Base-by-base conservation (phyloP, 1,140 invertebrate genomes). In the Pseudoatta argentina region DNA sequence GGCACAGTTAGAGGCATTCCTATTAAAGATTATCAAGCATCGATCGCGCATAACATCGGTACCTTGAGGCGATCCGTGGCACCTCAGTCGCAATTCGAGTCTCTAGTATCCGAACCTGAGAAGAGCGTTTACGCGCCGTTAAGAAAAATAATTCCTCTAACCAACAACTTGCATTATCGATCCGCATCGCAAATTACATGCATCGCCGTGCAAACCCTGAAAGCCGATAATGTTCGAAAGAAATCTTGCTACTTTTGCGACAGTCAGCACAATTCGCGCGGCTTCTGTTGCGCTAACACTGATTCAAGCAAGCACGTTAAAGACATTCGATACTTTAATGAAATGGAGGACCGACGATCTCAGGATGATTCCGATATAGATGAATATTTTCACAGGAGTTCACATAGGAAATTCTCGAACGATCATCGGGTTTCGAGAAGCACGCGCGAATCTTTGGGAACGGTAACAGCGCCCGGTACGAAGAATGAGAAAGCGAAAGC, bases 11-110 rank as follows among this genome's bases (percentile, higher is more conserved):
- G 89, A 77, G 94, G 90, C 61, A 94, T 94, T 64, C 92, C 93
- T 0, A 92, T 94, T 1, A 94, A 92, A 76, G 89, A 95, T 83
- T 93, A 93, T 51, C 82, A 87, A 34, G 86, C 91, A 1, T 94
- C 93, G 0, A 90, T 94, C 10, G 92, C 87, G 0, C 89, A 93
- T 24, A 92, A 94, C 44, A 63, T 94, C 1, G 92, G 91, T 0
- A 94, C 92, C 0, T 83, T 94, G 0, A 88, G 82, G 27, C 88
- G 89, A 64, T 91, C 93, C 12, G 24, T 75, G 18, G 71, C 87
- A 16, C 89, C 92, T 1, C 89, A 91, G 10, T 69, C 69, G 10
- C 93, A 92, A 85, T 92, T 91, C n/a, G 89, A 91, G 4, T 91
- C 91, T 0, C 85, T 91, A 0, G 90, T 90, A 8, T 91, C 92